Evolutionary conservation across 2,888 invertebrate species (phyloP).

Genomic region (Cataglyphis altisquamis): DNA sequence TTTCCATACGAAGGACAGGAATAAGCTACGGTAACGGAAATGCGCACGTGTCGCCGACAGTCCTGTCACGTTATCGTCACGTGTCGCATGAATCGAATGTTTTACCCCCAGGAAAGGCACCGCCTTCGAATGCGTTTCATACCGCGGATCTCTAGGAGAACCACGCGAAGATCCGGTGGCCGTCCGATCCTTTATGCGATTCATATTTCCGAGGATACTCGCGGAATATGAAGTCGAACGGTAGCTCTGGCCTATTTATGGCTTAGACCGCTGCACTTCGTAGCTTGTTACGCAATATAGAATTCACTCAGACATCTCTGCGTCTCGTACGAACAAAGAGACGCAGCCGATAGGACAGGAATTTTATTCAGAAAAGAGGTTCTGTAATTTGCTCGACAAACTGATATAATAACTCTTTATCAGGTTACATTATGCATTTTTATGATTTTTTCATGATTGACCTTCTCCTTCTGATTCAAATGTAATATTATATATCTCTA

Average conservation of each 20-base stretch:
- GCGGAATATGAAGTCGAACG: constrained; percentile 68
- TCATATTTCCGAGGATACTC: constrained; percentile 69
- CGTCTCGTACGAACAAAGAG: neutral
- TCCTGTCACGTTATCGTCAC: constrained; percentile 82
- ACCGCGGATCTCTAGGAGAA: constrained; percentile 61
- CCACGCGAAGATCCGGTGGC: constrained; percentile 59
- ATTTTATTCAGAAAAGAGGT: neutral
- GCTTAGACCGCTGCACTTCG: constrained; percentile 32
- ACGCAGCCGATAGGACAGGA: neutral
- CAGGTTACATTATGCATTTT: neutral
- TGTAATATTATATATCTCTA: neutral
- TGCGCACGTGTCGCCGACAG: constrained; percentile 71
- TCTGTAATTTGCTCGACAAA: neutral
- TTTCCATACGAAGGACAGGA: constrained; percentile 33
- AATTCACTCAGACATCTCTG: constrained; percentile 7
- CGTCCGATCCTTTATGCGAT: constrained; percentile 69
- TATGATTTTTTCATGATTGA: neutral
- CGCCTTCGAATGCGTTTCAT: constrained; percentile 64
- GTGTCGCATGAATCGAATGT: constrained; percentile 76
- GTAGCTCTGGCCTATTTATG: constrained; percentile 61
- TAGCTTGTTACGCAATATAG: constrained; percentile 35
- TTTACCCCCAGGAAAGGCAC: constrained; percentile 65
- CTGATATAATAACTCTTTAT: neutral
- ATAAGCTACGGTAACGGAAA: constrained; percentile 57
- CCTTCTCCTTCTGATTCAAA: neutral